A percentile compares a stretch with the other conserved stretches of the same genome.
Conservation (phyloP, 2,113 vertebrate species). For the Neodon shergylaensis region DNA sequence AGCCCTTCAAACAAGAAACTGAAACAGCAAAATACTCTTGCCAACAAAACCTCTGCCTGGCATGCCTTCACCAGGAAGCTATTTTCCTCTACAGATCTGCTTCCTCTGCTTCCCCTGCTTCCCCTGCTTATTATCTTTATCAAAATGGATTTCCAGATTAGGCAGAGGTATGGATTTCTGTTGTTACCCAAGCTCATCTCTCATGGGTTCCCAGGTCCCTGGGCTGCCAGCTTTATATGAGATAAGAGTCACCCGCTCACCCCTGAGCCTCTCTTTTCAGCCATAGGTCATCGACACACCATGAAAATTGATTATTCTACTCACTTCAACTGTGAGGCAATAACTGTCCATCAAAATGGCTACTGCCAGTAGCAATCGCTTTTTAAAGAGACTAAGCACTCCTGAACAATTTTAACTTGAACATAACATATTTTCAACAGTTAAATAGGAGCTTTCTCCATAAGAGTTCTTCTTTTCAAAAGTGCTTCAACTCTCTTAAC, state of each 20-base stretch:
- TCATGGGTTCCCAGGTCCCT: neutral
- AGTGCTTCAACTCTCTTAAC: constrained; percentile 63
- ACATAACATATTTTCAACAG: constrained; percentile 71
- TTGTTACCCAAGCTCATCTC: neutral
- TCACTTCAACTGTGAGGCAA: constrained; percentile 57
- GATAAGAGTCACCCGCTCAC: constrained; percentile 20
- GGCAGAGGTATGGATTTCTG: neutral
- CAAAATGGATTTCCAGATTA: constrained; percentile 62
- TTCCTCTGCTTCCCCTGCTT: neutral
- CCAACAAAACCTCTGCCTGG: neutral
- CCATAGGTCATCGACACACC: constrained; percentile 64
- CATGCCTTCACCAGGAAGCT: neutral
- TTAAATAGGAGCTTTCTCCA: constrained; percentile 70
- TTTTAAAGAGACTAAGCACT: constrained; percentile 62
- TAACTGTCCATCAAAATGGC: constrained; percentile 73
- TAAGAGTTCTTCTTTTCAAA: constrained; percentile 65
- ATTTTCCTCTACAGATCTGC: neutral
- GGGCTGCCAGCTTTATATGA: constrained; percentile 36
- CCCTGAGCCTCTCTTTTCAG: constrained; percentile 41
- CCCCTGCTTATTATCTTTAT: constrained; percentile 9
- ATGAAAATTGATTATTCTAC: constrained; percentile 70
- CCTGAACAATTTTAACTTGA: constrained; percentile 72
- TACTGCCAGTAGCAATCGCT: constrained; percentile 51
- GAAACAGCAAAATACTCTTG: neutral
- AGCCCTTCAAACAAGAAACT: neutral